Base-by-base conservation (phyloP, 2,113 vertebrate species). In the Scomber scombrus region DNA sequence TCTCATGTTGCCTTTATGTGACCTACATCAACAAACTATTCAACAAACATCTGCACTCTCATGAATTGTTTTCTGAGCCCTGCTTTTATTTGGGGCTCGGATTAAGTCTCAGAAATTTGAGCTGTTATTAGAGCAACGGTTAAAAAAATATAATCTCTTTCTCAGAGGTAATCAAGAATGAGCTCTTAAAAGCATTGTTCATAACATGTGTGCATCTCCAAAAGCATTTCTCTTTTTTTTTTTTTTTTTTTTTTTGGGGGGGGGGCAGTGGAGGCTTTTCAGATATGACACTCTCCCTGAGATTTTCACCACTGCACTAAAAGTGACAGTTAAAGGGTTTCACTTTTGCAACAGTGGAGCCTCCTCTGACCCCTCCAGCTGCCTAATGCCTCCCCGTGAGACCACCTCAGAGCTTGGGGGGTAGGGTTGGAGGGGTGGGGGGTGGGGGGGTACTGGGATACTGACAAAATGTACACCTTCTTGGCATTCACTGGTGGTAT, bases 61-160 rank as follows among this genome's bases (percentile, higher is more conserved):
- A 67, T 66, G 11, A 82, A 78, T 78, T 89, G 47, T 86, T 84
- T 72, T 45, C 54, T 54, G 29, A 79, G 50, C 34, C 60, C 34
- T 80, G 69, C 18, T 82, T 89, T 86, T 68, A 73, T 75, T 82
- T 72, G 9, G 45, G 45, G 19, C 84, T 85, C 77, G 68, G 89
- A 90, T 91, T 90, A 90, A 56, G 73, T 66, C 50, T 86, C 56
- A 18, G n/a, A 71, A 40, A 79, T 71, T 5, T 82, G 87, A 86
- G 68, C 70, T 70, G 71, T 67, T 60, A 89, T 86, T 83, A 82
- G 51, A 78, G 55, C 75, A 78, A 73, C 56, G 71, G 26, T 84
- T 78, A 62, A 80, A 67, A 67, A 81, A 74, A 43, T 56, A 70
- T 88, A 80, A 90, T 88, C 84, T 52, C n/a, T 73, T 49, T 69